Conservation (phyloP, 2,888 invertebrate genomes). For the Penaeus monodon region DNA sequence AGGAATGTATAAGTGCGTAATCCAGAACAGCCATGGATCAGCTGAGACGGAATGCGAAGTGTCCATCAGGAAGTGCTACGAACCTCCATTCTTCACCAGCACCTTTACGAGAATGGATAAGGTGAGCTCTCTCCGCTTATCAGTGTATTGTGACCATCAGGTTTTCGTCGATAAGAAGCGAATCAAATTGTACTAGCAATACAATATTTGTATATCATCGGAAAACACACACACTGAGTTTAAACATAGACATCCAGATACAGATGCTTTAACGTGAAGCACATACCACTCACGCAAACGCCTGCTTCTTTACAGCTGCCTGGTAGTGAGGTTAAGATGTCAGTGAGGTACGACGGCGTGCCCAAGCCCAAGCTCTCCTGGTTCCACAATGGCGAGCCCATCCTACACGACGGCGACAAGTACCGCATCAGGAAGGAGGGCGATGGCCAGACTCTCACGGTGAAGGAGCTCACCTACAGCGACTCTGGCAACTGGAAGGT, state of each 20-base stretch:
- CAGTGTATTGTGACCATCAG: neutral
- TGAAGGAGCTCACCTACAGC: slow-evolving; percentile 70
- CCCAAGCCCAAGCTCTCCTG: slow-evolving; percentile 88
- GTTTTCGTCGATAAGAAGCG: neutral
- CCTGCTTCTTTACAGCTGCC: slow-evolving; percentile 74
- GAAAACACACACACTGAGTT: neutral
- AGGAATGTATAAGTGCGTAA: slow-evolving; percentile 82
- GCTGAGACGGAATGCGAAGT: slow-evolving; percentile 79
- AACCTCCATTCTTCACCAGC: slow-evolving; percentile 85
- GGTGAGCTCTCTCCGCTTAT: slow-evolving; percentile 68
- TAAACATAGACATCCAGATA: neutral
- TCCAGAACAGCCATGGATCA: slow-evolving; percentile 81
- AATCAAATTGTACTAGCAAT: neutral
- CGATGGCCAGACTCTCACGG: slow-evolving; percentile 48
- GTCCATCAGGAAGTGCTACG: slow-evolving; percentile 83
- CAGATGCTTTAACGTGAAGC: too few relatives aligned
- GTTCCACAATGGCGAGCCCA: slow-evolving; percentile 85
- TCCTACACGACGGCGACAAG: slow-evolving; percentile 71
- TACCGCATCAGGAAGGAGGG: slow-evolving; percentile 67
- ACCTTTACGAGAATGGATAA: slow-evolving; percentile 79
- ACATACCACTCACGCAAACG: too few relatives aligned
- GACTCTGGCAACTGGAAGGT: slow-evolving; percentile 64
- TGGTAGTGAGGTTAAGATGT: slow-evolving; percentile 84
- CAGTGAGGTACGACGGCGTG: slow-evolving; percentile 83
- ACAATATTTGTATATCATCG: neutral